Evolutionary conservation across 2,888 invertebrate genomes (phyloP).

Genomic region (Heliconius cydno): DNA sequence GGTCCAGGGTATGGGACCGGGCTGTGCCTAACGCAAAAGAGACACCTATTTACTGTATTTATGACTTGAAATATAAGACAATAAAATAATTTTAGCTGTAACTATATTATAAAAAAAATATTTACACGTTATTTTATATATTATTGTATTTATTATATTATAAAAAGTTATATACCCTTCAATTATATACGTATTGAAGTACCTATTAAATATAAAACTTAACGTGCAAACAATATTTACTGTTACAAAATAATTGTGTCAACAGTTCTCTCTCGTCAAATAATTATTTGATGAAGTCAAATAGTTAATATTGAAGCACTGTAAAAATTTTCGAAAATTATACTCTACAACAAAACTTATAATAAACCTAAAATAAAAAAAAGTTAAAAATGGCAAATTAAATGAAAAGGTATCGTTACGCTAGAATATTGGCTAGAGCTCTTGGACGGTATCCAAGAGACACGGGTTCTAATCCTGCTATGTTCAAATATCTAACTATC

Average conservation of each 20-base stretch:
- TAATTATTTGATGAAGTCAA: neutral
- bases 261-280: neutral
- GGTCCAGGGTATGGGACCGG: no score
- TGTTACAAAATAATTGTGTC: conserved; percentile 5
- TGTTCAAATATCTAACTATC: neutral
- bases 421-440: neutral
- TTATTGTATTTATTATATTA: no score
- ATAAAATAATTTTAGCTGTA: no score
- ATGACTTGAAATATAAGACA: no score
- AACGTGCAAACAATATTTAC: neutral
- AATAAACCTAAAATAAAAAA: neutral
- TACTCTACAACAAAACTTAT: conserved; percentile 2
- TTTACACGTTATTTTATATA: no score
- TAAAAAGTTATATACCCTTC: no score
- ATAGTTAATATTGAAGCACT: neutral
- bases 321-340: neutral
- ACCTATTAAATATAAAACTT: no score
- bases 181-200: no score
- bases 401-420: neutral
- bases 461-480: neutral
- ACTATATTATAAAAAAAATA: no score
- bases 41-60: no score
- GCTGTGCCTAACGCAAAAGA: no score
- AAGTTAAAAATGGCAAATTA: neutral
- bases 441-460: conserved; percentile 6